Percentiles rank a stretch among this genome's conserved stretches.
Evolutionary conservation across 2,797 vertebrate genomes (phyloP).

Genomic region (Sebastes matsubarae): DNA sequence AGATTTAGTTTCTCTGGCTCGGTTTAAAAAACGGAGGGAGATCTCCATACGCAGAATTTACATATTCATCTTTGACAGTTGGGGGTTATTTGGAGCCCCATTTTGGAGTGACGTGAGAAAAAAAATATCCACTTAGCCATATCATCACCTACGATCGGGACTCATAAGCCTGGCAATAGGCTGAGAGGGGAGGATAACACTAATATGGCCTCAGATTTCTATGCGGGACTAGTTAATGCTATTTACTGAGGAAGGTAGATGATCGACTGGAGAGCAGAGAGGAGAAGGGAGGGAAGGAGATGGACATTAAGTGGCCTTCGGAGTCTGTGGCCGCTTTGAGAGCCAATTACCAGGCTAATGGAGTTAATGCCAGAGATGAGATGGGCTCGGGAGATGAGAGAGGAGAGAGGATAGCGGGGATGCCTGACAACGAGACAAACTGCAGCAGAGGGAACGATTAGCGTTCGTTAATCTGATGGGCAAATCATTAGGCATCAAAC

Average conservation of each 20-base stretch:
- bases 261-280: conserved; percentile 72
- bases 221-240: conserved; percentile 81
- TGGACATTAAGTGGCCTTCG: conserved; percentile 76
- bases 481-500: conserved; percentile 74
- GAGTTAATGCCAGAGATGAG: conserved; percentile 82
- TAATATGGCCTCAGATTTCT: conserved; percentile 82
- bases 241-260: conserved; percentile 84
- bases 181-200: conserved; percentile 84
- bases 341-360: conserved; percentile 84
- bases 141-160: conserved; percentile 79
- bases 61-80: conserved; percentile 85
- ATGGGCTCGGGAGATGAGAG: conserved; percentile 69
- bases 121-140: conserved; percentile 84
- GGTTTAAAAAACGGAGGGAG: conserved; percentile 68
- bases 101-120: conserved; percentile 78
- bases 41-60: conserved; percentile 82
- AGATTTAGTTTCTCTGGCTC: conserved; percentile 78
- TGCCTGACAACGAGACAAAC: conserved; percentile 72
- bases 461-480: conserved; percentile 76
- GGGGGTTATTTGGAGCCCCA: conserved; percentile 75
- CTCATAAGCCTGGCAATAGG: conserved; percentile 80
- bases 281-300: conserved; percentile 60
- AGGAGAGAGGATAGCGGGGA: conserved; percentile 34
- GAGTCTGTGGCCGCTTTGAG: conserved; percentile 70
- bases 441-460: conserved; percentile 62